Conservation (phyloP, 2,888 invertebrate genomes). For the Bombylius major region DNA sequence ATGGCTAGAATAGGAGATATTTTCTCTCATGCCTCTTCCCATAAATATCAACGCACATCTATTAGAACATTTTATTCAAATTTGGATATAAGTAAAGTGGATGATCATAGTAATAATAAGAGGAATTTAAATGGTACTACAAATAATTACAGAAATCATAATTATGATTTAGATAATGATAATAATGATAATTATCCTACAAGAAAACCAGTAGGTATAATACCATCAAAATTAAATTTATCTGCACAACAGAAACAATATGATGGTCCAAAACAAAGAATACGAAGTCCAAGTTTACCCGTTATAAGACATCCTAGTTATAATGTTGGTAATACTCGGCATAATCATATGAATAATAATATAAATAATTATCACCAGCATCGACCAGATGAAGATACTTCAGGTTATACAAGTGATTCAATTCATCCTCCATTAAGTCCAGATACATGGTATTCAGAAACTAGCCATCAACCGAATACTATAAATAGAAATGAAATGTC, state of each 20-base stretch:
- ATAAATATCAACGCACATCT: conserved; percentile 34
- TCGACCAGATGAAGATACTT: conserved; percentile 61
- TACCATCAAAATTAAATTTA: background rate
- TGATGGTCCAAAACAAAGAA: conserved; percentile 18
- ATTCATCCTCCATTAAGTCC: conserved; percentile 42
- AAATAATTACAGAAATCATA: background rate
- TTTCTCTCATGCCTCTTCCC: conserved; percentile 52
- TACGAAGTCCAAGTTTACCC: conserved; percentile 54
- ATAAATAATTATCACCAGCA: conserved; percentile 35
- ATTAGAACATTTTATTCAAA: conserved; percentile 36
- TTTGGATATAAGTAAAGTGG: conserved; percentile 27
- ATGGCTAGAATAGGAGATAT: conserved; percentile 64
- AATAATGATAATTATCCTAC: conserved; percentile 4
- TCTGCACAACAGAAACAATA: background rate
- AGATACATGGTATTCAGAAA: conserved; percentile 37
- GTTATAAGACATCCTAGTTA: conserved; percentile 40
- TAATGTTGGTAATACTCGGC: conserved; percentile 2
- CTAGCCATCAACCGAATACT: conserved; percentile 15
- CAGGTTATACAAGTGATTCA: conserved; percentile 73
- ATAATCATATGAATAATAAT: conserved; percentile 21
- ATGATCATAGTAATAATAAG: conserved; percentile 5
- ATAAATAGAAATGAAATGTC: background rate
- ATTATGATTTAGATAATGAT: conserved; percentile 7
- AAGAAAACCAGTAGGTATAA: background rate
- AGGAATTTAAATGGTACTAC: background rate